Base-by-base conservation (phyloP, 2,797 vertebrate species). In the Bradypus variegatus region DNA sequence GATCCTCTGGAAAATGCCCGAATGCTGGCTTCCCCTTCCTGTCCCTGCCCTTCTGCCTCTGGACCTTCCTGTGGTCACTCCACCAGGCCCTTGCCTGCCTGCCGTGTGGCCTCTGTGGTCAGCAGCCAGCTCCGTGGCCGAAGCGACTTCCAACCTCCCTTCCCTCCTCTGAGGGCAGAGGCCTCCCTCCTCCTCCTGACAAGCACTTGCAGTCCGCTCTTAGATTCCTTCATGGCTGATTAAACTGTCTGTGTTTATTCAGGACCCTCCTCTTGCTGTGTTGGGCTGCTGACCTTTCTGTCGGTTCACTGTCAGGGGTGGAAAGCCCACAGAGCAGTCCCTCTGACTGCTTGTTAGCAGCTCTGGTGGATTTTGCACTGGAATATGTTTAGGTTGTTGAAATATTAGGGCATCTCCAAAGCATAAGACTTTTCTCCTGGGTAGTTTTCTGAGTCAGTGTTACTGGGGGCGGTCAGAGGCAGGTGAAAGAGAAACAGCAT, bases 241-340 rank as follows among this genome's bases (percentile, higher is more conserved):
- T 94, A 95, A 94, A 93, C 91, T 91, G 95, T 95, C 94, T 95
- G 94, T 96, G 95, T 95, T 95, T 95, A 93, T 88, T 93, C 94
- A 93, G 93, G 93, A 93, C 92, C 94, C 92, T 95, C 93, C 48
- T 86, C 80, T 91, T 84, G 92, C 94, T 95, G 94, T 91, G 94
- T 94, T 94, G 27, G 31, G 93, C 87, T 31, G 89, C 94, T 95
- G 96, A 95, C 95, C 94, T 95, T 65, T 94, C 93, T 77, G 84
- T 53, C 62, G 70, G 88, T 82, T 84, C 81, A 58, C 2, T 85
- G 89, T 76, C 73, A 16, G 93, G 41, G 87, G 64, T 45, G 88
- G 91, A 88, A 69, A n/a, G 78, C 93, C 86, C 89, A 50, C 72
- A 14, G 77, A 88, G 86, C 88, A 76, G 70, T 25, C 78, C 7